Base-by-base conservation (phyloP, 2,888 invertebrate genomes). In the Julus scanicus region DNA sequence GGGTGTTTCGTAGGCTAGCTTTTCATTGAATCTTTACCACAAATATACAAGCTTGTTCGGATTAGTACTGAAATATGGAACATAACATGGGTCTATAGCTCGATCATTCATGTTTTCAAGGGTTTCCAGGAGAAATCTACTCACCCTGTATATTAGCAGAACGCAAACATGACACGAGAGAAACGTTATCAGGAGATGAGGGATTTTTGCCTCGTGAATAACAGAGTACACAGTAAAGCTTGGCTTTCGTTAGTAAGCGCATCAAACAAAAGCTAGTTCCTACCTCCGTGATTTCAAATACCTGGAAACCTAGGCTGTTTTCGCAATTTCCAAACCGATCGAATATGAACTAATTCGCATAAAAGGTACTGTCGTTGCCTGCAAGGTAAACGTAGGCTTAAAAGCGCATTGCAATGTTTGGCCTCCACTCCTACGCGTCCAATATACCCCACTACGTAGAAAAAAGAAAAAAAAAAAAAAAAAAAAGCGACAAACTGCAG, bases 391-490 rank as follows among this genome's bases (percentile, higher is more conserved):
- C 57, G 57, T n/a, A n/a, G 57, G 57, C n/a, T 63, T 63, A 63
- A 63, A n/a, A 63, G 57, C 57, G 15, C 57, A 63, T 63, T 63
- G 57, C 57, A 63, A 63, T 63, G 57, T 63, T 63, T 63, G 57
- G 57, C 57, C 57, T 63, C 57, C 57, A 63, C 57, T 63, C 57
- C 57, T 63, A 63, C 57, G 57, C 57, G 17, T 63, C 57, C 57
- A 63, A 63, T 63, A 63, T 63, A 3, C 57, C 57, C 57, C 57
- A 5, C 57, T 63, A 6, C n/a, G n/a, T 20, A n/a, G n/a, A 63
- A 44, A 44, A 44, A 44, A 44, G 3, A 44, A 44, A 29, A 29
- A 29, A 29, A 29, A 29, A 29, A 29, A 29, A 29, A 29, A 29
- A 29, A 29, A 29, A 29, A 29, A 29, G 29, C 29, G 29, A 53